Base-by-base conservation (phyloP, 2,113 vertebrate genomes). In the Glaucidium brasilianum region DNA sequence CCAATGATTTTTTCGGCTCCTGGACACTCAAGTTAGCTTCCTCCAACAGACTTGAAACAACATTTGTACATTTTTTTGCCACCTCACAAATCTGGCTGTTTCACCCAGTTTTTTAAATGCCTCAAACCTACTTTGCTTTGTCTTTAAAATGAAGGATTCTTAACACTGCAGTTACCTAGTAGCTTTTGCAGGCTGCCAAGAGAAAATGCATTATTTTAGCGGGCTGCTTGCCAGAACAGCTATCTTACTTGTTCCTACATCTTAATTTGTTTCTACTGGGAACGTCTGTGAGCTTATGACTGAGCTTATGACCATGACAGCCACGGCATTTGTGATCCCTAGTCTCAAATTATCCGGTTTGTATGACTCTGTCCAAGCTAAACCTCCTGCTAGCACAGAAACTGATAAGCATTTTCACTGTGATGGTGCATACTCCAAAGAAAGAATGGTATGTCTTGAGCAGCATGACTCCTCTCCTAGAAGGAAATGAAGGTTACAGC, bases 371-470 rank as follows among this genome's bases (percentile, higher is more conserved):
- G 25, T 45, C 49, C 29, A 47, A 72, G 58, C 15, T 79, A 82
- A 63, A 68, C 3, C 3, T 69, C 64, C 59, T 85, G 39, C 39
- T 85, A 27, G 16, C 23, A 50, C 37, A 59, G 37, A 67, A 83
- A 62, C 34, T 1, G 0, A 9, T 60, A 47, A 83, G 29, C n/a
- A 50, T 30, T 72, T 39, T 72, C 27, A 47, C 17, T 0, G 0
- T 41, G 47, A n/a, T 6, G 78, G 59, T 5, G 6, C 13, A 26
- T 30, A 43, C 8, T 82, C 49, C 41, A 34, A 30, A 68, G 63
- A 56, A 75, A 52, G 10, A 85, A 47, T 14, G 72, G 20, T 53
- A 34, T 11, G 12, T 29, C 30, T 41, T 55, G 56, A 62, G 55
- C 56, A 67, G 35, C 19, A 62, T 43, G 41, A 72, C 15, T 80